Evolutionary conservation across 2,888 invertebrate species (phyloP).

Genomic region (Melitaea athalia): DNA sequence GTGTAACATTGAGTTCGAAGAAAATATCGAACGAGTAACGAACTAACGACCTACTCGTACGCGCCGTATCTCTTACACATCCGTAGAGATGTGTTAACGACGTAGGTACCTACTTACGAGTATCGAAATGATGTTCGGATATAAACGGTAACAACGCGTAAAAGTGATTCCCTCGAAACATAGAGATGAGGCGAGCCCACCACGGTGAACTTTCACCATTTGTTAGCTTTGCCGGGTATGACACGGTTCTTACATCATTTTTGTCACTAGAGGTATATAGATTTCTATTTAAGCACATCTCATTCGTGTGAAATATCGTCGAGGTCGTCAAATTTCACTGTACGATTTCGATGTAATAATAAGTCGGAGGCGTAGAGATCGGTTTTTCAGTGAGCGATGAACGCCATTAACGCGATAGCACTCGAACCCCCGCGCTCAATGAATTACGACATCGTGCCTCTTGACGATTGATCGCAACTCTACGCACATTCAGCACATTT

Average conservation of each 20-base stretch:
- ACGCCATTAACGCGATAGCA: slow-evolving; percentile 45
- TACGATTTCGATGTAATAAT: slow-evolving; percentile 13
- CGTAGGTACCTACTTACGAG: not conserved
- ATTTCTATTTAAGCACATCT: slow-evolving; percentile 15
- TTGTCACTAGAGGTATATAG: slow-evolving; percentile 40
- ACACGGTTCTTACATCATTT: slow-evolving; percentile 45
- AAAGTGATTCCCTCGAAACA: slow-evolving; percentile 44
- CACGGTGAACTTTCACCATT: slow-evolving; percentile 72
- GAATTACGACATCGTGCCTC: slow-evolving; percentile 48
- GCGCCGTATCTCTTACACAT: not conserved
- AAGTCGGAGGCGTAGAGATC: slow-evolving; percentile 14
- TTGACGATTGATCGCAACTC: slow-evolving; percentile 33
- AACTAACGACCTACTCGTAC: slow-evolving; percentile 36
- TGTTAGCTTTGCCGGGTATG: slow-evolving; percentile 68
- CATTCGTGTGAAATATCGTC: not conserved
- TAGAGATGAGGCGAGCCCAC: slow-evolving; percentile 21
- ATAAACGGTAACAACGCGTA: slow-evolving; percentile 45
- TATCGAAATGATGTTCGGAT: slow-evolving; percentile 49
- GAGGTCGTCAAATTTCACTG: slow-evolving; percentile 18
- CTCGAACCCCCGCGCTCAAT: slow-evolving; percentile 40
- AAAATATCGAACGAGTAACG: slow-evolving; percentile 48
- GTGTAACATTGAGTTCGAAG: slow-evolving; percentile 38
- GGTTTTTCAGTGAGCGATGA: slow-evolving; percentile 45
- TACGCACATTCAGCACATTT: slow-evolving; percentile 37
- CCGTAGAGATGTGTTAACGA: not conserved